phyloP scores from a whole-genome alignment of 1,140 invertebrate genomes.

The Aethina tumida region DNA sequence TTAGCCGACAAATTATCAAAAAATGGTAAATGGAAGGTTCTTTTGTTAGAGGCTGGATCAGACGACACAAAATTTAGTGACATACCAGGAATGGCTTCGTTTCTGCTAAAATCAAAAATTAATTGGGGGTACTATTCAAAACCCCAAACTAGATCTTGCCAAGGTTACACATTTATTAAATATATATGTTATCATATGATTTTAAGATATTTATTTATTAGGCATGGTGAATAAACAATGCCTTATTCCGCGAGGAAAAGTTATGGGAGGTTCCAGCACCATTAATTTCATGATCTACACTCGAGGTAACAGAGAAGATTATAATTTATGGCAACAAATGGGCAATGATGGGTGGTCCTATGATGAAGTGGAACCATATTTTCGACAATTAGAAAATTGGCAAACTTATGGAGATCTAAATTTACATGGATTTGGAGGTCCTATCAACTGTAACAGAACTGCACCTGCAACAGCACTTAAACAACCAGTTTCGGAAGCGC shows the following conservation, averaged over 20 bases:
- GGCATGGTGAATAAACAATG: constrained; percentile 45
- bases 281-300: constrained; percentile 86
- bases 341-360: constrained; percentile 78
- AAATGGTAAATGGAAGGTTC: constrained; percentile 26
- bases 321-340: constrained; percentile 52
- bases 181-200: constrained; percentile 5
- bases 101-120: constrained; percentile 71
- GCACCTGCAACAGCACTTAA: constrained; percentile 37
- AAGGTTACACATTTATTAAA: not conserved
- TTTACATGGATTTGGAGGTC: constrained; percentile 44
- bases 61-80: constrained; percentile 11
- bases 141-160: constrained; percentile 1
- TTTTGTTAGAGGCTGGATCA: constrained; percentile 35
- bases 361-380: constrained; percentile 67
- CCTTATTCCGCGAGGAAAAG: constrained; percentile 50
- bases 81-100: constrained; percentile 54
- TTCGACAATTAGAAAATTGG: constrained; percentile 68
- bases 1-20: constrained; percentile 42
- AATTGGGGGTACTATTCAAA: constrained; percentile 76
- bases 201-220: too few relatives aligned
- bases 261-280: constrained; percentile 63
- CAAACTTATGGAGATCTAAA: constrained; percentile 42
- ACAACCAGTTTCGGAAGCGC: constrained; percentile 50
- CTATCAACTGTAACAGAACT: constrained; percentile 32
- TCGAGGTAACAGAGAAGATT: constrained; percentile 57